These are phyloP conservation scores for Microvelia longipes DNA, from an alignment of 1,140 invertebrate genomes.

Conservation along the genomic window DNA sequence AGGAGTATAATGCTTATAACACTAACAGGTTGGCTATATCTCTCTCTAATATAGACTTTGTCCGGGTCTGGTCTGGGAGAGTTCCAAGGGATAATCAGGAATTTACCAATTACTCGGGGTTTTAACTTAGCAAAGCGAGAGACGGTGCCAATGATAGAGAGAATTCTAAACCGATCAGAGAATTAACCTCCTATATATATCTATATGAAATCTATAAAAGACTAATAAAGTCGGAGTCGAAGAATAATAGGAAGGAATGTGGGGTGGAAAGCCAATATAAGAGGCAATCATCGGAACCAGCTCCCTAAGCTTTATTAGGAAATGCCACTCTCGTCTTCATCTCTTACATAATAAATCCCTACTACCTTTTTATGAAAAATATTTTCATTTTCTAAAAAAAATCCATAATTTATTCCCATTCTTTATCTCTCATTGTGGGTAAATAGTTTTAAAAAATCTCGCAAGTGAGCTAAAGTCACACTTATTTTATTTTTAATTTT, in stretches of 20 bases:
- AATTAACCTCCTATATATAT: not conserved
- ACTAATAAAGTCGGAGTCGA: not conserved
- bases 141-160: not conserved
- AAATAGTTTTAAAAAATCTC: not conserved
- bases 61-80: not conserved
- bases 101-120: conserved; percentile 3
- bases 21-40: not conserved
- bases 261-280: not conserved
- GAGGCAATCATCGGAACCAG: conserved; percentile 1
- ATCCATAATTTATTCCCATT: no score
- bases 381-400: no score
- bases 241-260: not conserved
- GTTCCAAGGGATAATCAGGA: conserved; percentile 3
- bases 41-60: not conserved
- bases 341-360: not conserved
- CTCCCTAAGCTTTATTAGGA: not conserved
- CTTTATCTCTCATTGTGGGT: not conserved
- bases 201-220: not conserved
- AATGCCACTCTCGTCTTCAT: not conserved
- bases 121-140: no score
- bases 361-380: not conserved
- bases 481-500: no score
- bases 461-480: not conserved
- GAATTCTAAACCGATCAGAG: conserved; percentile 2
- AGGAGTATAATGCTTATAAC: not conserved